phyloP scores from a whole-genome alignment of 2,888 invertebrate genomes.

The Sinhomidia bicolor region DNA sequence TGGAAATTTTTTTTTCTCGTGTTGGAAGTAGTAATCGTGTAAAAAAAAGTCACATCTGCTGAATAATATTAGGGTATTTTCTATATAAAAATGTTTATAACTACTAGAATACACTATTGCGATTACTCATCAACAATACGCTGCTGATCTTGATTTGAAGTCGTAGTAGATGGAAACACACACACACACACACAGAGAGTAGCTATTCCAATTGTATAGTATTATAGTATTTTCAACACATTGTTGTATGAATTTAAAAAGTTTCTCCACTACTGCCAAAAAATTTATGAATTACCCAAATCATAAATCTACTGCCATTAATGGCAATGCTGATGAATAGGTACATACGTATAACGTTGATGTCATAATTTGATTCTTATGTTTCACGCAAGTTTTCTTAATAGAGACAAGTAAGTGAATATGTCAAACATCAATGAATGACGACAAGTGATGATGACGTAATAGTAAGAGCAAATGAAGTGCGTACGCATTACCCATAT shows the following conservation, averaged over 20 bases:
- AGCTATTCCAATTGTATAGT: neutral
- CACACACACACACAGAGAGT: no score
- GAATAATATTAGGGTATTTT: constrained; percentile 1
- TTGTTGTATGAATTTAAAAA: neutral
- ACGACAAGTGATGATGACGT: constrained; percentile 27
- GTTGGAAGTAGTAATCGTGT: neutral
- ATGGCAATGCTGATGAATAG: constrained; percentile 8
- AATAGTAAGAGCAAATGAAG: constrained; percentile 4
- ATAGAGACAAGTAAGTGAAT: constrained; percentile 24
- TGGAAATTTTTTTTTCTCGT: neutral
- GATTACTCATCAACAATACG: constrained; percentile 22
- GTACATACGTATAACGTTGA: no score
- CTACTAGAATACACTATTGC: neutral
- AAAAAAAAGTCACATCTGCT: neutral
- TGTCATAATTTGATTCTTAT: neutral
- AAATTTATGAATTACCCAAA: neutral
- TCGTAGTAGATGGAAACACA: neutral
- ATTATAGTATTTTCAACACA: neutral
- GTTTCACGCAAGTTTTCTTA: neutral
- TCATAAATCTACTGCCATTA: constrained; percentile 31
- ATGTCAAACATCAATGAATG: constrained; percentile 33
- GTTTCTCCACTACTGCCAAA: neutral
- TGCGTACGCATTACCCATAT: neutral
- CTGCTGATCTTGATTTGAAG: neutral
- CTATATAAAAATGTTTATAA: neutral